Conservation (phyloP, 2,797 vertebrate species). For the Antrozous pallidus region DNA sequence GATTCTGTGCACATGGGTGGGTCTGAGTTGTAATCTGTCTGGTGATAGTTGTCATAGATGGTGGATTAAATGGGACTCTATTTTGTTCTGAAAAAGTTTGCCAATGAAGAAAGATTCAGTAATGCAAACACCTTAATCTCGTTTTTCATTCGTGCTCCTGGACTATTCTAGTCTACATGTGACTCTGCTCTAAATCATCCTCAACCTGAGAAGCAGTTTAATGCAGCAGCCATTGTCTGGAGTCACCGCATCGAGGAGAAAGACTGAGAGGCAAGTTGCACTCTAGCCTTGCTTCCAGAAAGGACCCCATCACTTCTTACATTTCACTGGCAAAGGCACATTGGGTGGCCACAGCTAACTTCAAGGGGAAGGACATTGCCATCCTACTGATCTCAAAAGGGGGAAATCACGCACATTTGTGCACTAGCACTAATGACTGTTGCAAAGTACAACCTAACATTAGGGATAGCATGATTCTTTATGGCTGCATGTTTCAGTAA, state of each 20-base stretch:
- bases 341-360: not conserved
- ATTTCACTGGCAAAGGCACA: not conserved
- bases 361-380: not conserved
- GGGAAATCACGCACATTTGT: not conserved
- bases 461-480: not conserved
- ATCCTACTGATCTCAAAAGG: not conserved
- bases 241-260: not conserved
- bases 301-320: not conserved
- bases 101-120: not conserved
- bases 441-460: not conserved
- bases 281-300: not conserved
- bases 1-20: not conserved
- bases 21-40: not conserved
- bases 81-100: too few relatives aligned
- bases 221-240: not conserved
- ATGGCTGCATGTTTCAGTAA: not conserved
- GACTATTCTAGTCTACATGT: not conserved
- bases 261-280: not conserved
- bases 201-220: not conserved
- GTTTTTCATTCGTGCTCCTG: not conserved
- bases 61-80: not conserved
- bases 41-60: not conserved
- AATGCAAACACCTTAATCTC: not conserved
- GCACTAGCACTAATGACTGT: not conserved
- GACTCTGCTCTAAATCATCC: not conserved